Percentiles rank a stretch among this genome's conserved stretches.
Conservation (phyloP, 1,140 invertebrate species). For the Ceratoteleas bidentatus region DNA sequence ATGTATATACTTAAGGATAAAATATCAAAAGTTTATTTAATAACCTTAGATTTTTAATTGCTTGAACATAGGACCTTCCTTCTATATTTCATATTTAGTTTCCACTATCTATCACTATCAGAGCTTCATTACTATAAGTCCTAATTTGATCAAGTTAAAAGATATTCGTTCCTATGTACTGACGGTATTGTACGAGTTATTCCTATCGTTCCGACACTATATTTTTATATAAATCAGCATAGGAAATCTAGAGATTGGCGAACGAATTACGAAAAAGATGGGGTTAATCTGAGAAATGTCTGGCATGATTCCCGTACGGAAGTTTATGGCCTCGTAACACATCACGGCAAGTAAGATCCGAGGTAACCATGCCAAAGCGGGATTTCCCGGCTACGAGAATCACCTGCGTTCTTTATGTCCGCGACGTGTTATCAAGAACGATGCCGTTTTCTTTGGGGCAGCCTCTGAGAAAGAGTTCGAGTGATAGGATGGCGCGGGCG, state of each 20-base stretch:
- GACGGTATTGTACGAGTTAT: too few species aligned
- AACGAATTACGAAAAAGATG: conserved; percentile 36
- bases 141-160: too few species aligned
- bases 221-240: conserved; percentile 51
- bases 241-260: conserved; percentile 24
- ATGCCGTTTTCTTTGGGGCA: conserved; percentile 40
- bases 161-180: too few species aligned
- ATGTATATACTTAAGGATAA: too few species aligned
- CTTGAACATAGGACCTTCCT: too few species aligned
- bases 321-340: conserved; percentile 75
- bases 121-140: too few species aligned
- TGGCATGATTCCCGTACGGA: conserved; percentile 70
- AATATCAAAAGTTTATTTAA: too few species aligned
- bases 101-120: too few species aligned
- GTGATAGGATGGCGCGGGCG: conserved; percentile 43
- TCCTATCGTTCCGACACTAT: too few species aligned
- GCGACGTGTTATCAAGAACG: conserved; percentile 61
- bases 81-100: too few species aligned
- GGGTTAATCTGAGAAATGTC: conserved; percentile 76
- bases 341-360: conserved; percentile 44
- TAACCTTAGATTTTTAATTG: too few species aligned
- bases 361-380: conserved; percentile 48
- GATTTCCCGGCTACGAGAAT: conserved; percentile 42
- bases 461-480: conserved; percentile 20
- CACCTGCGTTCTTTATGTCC: conserved; percentile 56